A percentile compares a stretch with the other conserved stretches of the same genome.
Evolutionary conservation across 2,888 invertebrate species (phyloP).

Genomic region (Eristalis intricaria): DNA sequence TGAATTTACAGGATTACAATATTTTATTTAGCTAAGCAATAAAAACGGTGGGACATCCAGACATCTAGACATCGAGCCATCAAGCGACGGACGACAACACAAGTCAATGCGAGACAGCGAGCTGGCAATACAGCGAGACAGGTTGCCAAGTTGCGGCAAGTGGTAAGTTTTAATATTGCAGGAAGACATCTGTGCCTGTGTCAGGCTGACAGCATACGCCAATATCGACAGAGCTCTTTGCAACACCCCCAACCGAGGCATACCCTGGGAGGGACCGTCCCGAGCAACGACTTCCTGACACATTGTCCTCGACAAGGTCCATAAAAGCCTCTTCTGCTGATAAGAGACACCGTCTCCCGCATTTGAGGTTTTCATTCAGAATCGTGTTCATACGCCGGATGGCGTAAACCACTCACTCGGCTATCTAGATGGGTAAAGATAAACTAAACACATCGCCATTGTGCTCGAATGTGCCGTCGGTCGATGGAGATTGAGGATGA

Average conservation of each 20-base stretch:
- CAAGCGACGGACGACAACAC: neutral
- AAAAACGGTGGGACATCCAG: slow-evolving; percentile 39
- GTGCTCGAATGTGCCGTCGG: neutral
- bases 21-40: slow-evolving; percentile 64
- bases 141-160: neutral
- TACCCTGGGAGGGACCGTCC: neutral
- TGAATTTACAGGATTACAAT: slow-evolving; percentile 73
- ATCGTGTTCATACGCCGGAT: neutral
- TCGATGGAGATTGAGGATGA: neutral
- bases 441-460: neutral
- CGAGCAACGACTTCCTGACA: slow-evolving; percentile 26
- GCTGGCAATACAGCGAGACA: neutral
- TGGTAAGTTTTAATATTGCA: slow-evolving; percentile 31
- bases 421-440: neutral
- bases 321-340: slow-evolving; percentile 5
- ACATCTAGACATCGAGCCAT: neutral
- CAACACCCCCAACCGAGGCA: neutral
- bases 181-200: slow-evolving; percentile 37
- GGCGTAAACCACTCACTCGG: neutral
- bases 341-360: slow-evolving; percentile 13
- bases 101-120: neutral
- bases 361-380: slow-evolving; percentile 6
- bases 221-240: slow-evolving; percentile 10
- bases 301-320: slow-evolving; percentile 7
- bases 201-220: slow-evolving; percentile 24